phyloP scores from a whole-genome alignment of 2,888 invertebrate genomes.

The Patella caerulea region DNA sequence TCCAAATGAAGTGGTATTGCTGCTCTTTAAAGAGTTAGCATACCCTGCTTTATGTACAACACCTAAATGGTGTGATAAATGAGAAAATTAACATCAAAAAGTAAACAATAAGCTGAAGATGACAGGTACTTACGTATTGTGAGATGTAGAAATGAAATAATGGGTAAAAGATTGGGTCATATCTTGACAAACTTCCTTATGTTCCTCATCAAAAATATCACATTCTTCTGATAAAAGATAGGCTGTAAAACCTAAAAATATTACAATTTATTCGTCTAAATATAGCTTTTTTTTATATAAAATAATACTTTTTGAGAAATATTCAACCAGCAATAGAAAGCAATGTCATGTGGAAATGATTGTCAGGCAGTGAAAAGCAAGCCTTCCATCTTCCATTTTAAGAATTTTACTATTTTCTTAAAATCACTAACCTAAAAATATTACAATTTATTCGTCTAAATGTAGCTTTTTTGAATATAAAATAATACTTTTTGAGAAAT shows the following conservation, averaged over 20 bases:
- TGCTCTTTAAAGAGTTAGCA: no score
- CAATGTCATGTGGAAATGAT: background rate
- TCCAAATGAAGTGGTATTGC: no score
- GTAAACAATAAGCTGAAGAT: background rate
- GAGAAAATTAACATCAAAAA: no score
- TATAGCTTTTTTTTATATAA: slow-evolving; percentile 11
- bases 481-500: background rate
- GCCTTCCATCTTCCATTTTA: no score
- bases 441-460: no score
- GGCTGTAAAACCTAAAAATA: slow-evolving; percentile 64
- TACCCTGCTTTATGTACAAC: no score
- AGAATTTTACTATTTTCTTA: no score
- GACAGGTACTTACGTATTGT: slow-evolving; percentile 72
- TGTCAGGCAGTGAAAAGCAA: no score
- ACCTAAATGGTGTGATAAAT: no score
- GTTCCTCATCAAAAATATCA: slow-evolving; percentile 74
- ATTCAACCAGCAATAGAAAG: background rate
- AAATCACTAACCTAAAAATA: slow-evolving; percentile 37
- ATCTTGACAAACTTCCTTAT: slow-evolving; percentile 73
- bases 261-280: no score
- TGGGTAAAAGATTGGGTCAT: slow-evolving; percentile 75
- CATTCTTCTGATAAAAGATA: slow-evolving; percentile 72
- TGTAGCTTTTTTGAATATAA: slow-evolving; percentile 6
- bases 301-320: background rate
- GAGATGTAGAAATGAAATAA: slow-evolving; percentile 74